phyloP scores from a whole-genome alignment of 2,113 vertebrate species.

The Salvator merianae region DNA sequence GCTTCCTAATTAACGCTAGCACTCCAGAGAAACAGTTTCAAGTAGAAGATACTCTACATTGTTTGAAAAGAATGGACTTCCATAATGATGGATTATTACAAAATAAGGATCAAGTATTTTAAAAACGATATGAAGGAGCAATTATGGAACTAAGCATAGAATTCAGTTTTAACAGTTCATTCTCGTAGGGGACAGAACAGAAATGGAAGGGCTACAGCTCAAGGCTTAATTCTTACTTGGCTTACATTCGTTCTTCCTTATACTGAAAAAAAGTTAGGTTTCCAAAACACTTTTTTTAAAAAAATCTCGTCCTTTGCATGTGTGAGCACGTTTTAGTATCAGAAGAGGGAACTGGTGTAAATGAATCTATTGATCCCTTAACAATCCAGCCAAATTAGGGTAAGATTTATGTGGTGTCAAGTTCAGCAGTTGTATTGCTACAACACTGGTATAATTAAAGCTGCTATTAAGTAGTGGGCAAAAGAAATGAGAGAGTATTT shows the following conservation, averaged over 20 bases:
- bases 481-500: slow-evolving; percentile 57
- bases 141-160: slow-evolving; percentile 30
- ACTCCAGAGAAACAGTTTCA: background rate
- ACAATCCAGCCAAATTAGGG: slow-evolving; percentile 81
- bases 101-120: background rate
- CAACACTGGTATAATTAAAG: slow-evolving; percentile 75
- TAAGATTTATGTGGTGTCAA: slow-evolving; percentile 82
- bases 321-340: slow-evolving; percentile 77
- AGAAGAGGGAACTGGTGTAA: slow-evolving; percentile 78
- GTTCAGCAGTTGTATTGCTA: slow-evolving; percentile 67
- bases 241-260: slow-evolving; percentile 58
- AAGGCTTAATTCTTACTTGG: slow-evolving; percentile 72
- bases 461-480: slow-evolving; percentile 62
- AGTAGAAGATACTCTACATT: background rate
- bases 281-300: slow-evolving; percentile 70
- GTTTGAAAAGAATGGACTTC: background rate
- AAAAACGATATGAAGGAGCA: background rate
- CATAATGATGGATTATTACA: background rate
- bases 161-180: slow-evolving; percentile 36
- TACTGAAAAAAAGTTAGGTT: slow-evolving; percentile 57
- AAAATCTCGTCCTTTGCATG: slow-evolving; percentile 84
- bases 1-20: background rate
- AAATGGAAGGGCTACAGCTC: slow-evolving; percentile 16
- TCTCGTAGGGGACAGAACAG: slow-evolving; percentile 26
- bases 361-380: slow-evolving; percentile 88